These are phyloP conservation scores for Sycophila sp. DNA, from an alignment of 1,140 invertebrate genomes.

Conservation along the genomic window DNA sequence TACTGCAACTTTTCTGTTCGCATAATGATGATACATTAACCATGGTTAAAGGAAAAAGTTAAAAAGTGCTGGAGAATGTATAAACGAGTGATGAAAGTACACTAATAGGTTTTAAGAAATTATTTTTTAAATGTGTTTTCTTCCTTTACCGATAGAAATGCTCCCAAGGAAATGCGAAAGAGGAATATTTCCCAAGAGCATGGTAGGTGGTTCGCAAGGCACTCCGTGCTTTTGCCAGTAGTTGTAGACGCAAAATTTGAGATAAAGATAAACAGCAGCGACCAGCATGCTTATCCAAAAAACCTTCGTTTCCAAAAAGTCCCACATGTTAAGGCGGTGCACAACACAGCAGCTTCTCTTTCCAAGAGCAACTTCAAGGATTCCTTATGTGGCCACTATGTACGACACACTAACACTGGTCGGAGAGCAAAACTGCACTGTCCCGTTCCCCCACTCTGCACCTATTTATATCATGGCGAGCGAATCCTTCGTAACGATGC, in stretches of 20 bases:
- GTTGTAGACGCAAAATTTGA: conserved; percentile 43
- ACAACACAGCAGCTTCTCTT: no score
- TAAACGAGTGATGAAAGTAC: background rate
- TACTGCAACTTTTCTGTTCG: no score
- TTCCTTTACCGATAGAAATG: conserved; percentile 30
- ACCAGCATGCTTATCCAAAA: background rate
- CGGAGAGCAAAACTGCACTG: no score
- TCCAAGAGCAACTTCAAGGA: no score
- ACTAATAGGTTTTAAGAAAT: background rate
- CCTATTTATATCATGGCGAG: no score
- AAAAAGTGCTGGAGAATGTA: background rate
- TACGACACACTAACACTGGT: no score
- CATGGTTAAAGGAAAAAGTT: no score
- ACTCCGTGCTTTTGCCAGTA: conserved; percentile 51
- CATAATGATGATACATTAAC: no score
- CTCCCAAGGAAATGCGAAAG: conserved; percentile 50
- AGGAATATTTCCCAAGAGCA: conserved; percentile 64
- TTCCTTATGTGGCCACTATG: no score
- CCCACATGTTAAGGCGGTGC: conserved; percentile 9
- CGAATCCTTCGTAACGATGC: no score
- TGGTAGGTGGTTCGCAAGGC: conserved; percentile 49
- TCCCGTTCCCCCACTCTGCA: no score
- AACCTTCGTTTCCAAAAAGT: background rate
- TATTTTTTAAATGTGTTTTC: background rate
- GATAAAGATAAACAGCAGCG: conserved; percentile 36